Conservation (phyloP, 2,888 invertebrate genomes). For the Macrosiphum euphorbiae region DNA sequence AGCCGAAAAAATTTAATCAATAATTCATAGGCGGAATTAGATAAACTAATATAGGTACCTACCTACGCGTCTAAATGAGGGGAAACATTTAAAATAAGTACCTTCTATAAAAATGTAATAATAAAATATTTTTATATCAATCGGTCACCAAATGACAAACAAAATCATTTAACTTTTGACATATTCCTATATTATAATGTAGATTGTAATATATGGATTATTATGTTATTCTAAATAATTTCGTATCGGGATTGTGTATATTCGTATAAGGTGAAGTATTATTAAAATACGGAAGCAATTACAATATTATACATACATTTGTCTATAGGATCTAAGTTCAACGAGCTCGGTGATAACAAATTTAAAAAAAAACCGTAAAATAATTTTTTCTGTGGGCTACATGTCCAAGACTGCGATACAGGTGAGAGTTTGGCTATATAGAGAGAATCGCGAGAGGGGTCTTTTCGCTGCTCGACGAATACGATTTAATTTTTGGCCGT, state of each 20-base stretch:
- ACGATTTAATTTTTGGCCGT: conserved; percentile 45
- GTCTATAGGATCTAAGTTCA: neutral
- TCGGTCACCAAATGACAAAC: neutral
- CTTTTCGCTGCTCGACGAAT: conserved; percentile 22
- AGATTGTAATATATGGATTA: no score
- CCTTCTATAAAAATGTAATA: neutral
- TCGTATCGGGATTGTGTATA: neutral
- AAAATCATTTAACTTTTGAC: neutral
- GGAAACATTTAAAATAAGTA: neutral
- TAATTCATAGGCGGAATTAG: neutral
- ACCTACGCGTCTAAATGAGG: neutral
- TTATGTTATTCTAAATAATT: neutral
- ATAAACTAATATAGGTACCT: neutral
- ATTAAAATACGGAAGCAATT: neutral
- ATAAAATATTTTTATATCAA: neutral
- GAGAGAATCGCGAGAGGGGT: neutral
- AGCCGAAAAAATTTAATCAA: neutral
- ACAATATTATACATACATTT: neutral
- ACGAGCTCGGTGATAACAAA: neutral
- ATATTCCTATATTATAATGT: neutral
- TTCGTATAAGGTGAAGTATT: neutral
- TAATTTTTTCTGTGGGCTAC: neutral
- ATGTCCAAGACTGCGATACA: neutral
- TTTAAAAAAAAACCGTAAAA: neutral
- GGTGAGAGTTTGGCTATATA: conserved; percentile 7